Conservation (phyloP, 2,797 vertebrate species). For the Pipistrellus kuhlii region DNA sequence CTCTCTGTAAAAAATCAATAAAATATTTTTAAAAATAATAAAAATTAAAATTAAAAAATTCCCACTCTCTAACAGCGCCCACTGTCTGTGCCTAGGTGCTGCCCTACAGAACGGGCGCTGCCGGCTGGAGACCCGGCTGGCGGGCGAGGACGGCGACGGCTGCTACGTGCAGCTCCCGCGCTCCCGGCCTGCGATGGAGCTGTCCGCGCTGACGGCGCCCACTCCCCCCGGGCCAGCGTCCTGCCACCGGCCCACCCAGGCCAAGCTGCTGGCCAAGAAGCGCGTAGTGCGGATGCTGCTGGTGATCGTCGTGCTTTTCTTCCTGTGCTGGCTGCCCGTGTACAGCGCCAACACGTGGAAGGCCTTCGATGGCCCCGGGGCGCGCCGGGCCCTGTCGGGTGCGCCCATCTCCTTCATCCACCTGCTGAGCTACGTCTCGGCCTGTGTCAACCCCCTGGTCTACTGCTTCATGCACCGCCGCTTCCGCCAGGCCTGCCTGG, state of each 20-base stretch:
- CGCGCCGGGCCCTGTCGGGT: conserved; percentile 91
- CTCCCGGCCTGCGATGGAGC: conserved; percentile 90
- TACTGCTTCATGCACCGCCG: conserved; percentile 99
- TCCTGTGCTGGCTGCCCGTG: conserved; percentile 97
- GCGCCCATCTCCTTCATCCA: conserved; percentile 97
- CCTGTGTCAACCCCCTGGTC: conserved; percentile 96
- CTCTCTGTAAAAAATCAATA: no score
- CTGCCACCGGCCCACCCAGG: conserved; percentile 90
- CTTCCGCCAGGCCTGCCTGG: conserved; percentile 93
- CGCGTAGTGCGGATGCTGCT: conserved; percentile 97
- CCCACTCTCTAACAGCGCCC: no score
- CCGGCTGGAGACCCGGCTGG: background rate
- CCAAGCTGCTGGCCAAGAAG: conserved; percentile 95
- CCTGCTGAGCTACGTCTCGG: conserved; percentile 93
- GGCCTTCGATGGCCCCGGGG: conserved; percentile 91
- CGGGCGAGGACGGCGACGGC: conserved; percentile 92
- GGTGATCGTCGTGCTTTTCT: conserved; percentile 95
- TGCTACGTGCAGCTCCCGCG: conserved; percentile 93
- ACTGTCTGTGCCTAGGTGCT: conserved; percentile 56
- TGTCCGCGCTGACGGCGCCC: conserved; percentile 88
- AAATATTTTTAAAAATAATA: no score
- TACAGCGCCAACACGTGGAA: conserved; percentile 96
- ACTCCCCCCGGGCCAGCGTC: conserved; percentile 32
- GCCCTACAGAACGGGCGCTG: conserved; percentile 62
- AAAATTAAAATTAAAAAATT: no score